Percentiles rank a stretch among this genome's conserved stretches.
Evolutionary conservation across 2,888 invertebrate genomes (phyloP).

Genomic region (Iselma pallidipennis): DNA sequence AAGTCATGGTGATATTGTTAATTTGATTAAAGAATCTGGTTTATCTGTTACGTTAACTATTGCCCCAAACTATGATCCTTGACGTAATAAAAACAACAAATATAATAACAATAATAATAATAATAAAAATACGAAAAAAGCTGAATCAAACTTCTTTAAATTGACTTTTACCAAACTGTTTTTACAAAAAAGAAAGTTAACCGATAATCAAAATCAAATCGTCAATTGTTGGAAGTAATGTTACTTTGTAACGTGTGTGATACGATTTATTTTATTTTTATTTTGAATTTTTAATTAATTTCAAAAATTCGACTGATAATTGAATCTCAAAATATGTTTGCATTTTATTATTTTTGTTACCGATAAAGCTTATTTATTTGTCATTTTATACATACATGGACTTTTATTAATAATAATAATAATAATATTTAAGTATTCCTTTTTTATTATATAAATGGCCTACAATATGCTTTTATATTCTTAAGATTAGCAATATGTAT

Average conservation of each 20-base stretch:
- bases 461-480: neutral
- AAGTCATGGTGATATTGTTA: slow-evolving; percentile 95
- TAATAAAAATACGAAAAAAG: neutral
- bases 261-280: neutral
- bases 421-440: neutral
- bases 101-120: slow-evolving; percentile 11
- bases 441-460: neutral
- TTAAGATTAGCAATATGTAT: neutral
- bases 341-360: neutral
- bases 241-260: no score
- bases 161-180: neutral
- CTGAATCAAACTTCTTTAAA: neutral
- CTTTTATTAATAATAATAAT: neutral
- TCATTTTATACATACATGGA: neutral
- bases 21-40: slow-evolving; percentile 96
- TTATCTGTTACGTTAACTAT: slow-evolving; percentile 86
- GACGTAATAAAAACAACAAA: slow-evolving; percentile 30
- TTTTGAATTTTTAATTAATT: neutral
- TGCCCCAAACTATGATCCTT: slow-evolving; percentile 63
- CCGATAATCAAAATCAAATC: neutral
- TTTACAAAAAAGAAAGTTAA: neutral
- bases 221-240: neutral
- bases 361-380: neutral
- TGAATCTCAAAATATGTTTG: neutral
- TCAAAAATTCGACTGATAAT: neutral